phyloP scores from a whole-genome alignment of 2,888 invertebrate species.

The Hyposoter dolosus region DNA sequence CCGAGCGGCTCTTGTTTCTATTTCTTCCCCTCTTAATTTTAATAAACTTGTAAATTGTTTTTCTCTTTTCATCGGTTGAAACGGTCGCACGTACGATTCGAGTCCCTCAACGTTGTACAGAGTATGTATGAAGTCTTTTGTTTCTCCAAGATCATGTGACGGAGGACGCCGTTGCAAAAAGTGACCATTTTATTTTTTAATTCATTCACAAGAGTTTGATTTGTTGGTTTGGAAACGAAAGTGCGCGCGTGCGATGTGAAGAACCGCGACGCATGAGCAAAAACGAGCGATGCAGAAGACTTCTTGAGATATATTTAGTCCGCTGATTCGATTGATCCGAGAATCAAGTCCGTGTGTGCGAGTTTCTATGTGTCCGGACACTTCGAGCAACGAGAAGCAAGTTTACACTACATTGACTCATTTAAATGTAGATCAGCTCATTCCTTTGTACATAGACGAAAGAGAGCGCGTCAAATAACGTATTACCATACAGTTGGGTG shows the following conservation, averaged over 20 bases:
- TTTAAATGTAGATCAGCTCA: constrained; percentile 64
- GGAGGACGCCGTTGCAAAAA: not conserved
- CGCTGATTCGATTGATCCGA: constrained; percentile 50
- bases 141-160: constrained; percentile 11
- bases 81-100: not conserved
- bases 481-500: not conserved
- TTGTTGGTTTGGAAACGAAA: not conserved
- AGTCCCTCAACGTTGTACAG: constrained; percentile 22
- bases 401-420: constrained; percentile 54
- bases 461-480: constrained; percentile 17
- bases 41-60: not conserved
- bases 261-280: not conserved
- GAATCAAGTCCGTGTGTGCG: constrained; percentile 19
- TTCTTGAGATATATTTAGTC: constrained; percentile 52
- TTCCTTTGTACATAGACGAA: constrained; percentile 66
- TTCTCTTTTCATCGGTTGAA: not conserved
- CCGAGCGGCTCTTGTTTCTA: not conserved
- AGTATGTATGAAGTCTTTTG: not conserved
- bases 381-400: constrained; percentile 44
- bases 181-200: not conserved
- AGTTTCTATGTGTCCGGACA: constrained; percentile 26
- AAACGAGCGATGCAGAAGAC: not conserved
- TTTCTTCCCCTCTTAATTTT: not conserved
- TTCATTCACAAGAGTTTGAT: not conserved
- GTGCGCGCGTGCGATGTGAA: not conserved